A percentile compares a stretch with the other conserved stretches of the same genome.
Conservation (phyloP, 2,888 invertebrate species). For the Andrena bicolor region DNA sequence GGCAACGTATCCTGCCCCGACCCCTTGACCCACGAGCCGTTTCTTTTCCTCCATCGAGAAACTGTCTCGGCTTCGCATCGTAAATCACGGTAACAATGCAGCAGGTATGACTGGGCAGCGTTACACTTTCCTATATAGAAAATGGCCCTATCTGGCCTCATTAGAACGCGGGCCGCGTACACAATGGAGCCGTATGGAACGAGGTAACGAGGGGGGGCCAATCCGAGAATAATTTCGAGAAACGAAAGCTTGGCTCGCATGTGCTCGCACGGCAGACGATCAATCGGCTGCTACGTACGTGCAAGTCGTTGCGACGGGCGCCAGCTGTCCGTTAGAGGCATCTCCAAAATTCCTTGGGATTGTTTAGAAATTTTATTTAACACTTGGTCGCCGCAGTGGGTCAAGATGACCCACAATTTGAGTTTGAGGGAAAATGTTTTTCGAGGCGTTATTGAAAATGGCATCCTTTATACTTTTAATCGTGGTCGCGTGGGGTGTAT, state of each 20-base stretch:
- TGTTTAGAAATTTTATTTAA: no score
- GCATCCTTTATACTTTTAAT: no score
- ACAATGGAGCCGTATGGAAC: neutral
- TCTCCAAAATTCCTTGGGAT: no score
- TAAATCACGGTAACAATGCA: conserved; percentile 29
- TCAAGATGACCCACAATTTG: no score
- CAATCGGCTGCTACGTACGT: conserved; percentile 1
- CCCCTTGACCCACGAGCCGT: no score
- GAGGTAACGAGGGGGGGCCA: neutral
- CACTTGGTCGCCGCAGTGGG: no score
- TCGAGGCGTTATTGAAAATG: no score
- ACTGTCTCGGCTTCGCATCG: neutral
- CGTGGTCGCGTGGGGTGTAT: no score
- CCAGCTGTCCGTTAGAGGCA: no score
- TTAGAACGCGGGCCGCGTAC: conserved; percentile 15
- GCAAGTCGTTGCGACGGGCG: no score
- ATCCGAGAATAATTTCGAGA: conserved; percentile 27
- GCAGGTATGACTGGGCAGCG: conserved; percentile 12
- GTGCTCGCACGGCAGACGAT: neutral
- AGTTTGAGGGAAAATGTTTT: no score
- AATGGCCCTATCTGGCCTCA: conserved; percentile 7
- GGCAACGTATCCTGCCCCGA: no score
- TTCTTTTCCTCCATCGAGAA: neutral
- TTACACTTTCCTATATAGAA: neutral
- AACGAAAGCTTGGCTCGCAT: conserved; percentile 11